phyloP scores from a whole-genome alignment of 2,888 invertebrate genomes.

The Limnephilus marmoratus region DNA sequence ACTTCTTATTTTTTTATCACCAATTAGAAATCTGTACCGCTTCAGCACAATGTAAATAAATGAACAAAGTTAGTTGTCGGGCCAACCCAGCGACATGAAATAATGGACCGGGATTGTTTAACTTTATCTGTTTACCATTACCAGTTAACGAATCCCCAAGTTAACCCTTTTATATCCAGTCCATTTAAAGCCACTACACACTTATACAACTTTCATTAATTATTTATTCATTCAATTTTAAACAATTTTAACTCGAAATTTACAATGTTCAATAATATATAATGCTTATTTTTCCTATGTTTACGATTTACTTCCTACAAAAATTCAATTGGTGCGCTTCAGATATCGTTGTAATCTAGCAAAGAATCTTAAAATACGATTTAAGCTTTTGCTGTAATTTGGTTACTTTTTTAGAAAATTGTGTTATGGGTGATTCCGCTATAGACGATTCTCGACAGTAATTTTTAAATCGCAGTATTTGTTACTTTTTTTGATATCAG shows the following conservation, averaged over 20 bases:
- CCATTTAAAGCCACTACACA: not conserved
- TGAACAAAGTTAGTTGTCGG: not conserved
- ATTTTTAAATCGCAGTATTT: too few relatives aligned
- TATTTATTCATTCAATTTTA: not conserved
- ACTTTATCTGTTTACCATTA: not conserved
- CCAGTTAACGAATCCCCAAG: not conserved
- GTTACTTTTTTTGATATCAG: too few relatives aligned
- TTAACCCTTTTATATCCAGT: not conserved
- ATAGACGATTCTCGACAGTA: too few relatives aligned
- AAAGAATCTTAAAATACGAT: too few relatives aligned
- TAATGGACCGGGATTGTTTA: not conserved
- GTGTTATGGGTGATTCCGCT: too few relatives aligned
- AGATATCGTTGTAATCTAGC: too few relatives aligned
- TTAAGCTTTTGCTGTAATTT: too few relatives aligned
- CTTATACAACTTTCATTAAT: not conserved
- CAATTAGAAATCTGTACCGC: not conserved
- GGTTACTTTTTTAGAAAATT: too few relatives aligned
- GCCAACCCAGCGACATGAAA: not conserved
- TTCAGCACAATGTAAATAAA: not conserved
- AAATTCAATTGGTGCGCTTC: too few relatives aligned
- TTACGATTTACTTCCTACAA: too few relatives aligned
- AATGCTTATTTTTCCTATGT: too few relatives aligned
- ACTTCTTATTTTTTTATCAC: not conserved
- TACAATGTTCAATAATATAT: too few relatives aligned
- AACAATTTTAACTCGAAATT: not conserved